Evolutionary conservation across 2,113 vertebrate species (phyloP).

Genomic region (Seriola quinqueradiata): DNA sequence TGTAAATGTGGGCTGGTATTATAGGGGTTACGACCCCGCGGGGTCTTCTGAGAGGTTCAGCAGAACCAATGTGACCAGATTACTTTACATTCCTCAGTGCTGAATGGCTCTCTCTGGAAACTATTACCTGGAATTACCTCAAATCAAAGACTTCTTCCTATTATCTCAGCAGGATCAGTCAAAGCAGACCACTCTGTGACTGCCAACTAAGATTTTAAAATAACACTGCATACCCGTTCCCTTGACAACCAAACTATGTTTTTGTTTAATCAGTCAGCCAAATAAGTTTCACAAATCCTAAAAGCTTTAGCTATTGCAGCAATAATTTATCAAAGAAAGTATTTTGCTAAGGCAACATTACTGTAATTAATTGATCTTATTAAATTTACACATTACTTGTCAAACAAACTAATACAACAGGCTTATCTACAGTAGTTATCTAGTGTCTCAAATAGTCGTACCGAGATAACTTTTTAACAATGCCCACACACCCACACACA

Average conservation of each 20-base stretch:
- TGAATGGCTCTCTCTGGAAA: constrained; percentile 76
- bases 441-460: not conserved
- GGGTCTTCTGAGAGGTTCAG: constrained; percentile 60
- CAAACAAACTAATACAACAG: not conserved
- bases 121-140: constrained; percentile 81
- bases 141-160: constrained; percentile 78
- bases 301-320: not conserved
- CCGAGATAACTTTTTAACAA: not conserved
- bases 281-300: not conserved
- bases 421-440: not conserved
- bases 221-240: constrained; percentile 36
- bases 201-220: constrained; percentile 63
- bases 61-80: constrained; percentile 68
- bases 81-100: constrained; percentile 69
- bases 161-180: constrained; percentile 76
- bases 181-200: constrained; percentile 34
- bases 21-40: constrained; percentile 51
- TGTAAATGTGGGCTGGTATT: constrained; percentile 61
- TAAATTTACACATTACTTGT: not conserved
- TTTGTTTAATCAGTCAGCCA: constrained; percentile 10
- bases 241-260: constrained; percentile 22
- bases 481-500: not conserved
- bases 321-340: not conserved
- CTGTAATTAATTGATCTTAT: not conserved
- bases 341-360: not conserved